phyloP scores from a whole-genome alignment of 1,140 invertebrate species.

The Drosophila nebulosa region DNA sequence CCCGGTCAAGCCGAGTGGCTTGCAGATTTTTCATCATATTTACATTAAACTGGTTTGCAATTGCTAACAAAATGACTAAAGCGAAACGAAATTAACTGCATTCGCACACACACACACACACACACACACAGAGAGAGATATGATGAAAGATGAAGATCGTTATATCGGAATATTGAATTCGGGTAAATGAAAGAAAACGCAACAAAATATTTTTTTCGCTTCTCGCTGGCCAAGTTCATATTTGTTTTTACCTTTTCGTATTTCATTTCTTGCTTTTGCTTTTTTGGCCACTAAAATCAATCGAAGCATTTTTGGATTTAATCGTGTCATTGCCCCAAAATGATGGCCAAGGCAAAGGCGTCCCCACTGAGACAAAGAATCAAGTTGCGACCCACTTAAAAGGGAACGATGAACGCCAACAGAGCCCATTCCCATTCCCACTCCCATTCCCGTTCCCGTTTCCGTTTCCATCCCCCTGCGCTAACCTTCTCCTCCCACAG shows the following conservation, averaged over 20 bases:
- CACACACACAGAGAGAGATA: too few species aligned
- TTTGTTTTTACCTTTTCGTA: background rate
- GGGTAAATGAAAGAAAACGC: constrained; percentile 26
- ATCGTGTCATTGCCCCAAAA: constrained; percentile 76
- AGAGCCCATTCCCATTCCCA: constrained; percentile 27
- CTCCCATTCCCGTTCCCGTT: background rate
- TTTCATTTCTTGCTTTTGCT: background rate
- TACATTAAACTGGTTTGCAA: constrained; percentile 70
- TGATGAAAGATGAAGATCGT: too few species aligned
- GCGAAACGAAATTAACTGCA: constrained; percentile 21
- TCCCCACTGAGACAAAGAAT: constrained; percentile 46
- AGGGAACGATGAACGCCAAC: constrained; percentile 30
- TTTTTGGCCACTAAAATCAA: constrained; percentile 23
- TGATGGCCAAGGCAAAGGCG: constrained; percentile 51
- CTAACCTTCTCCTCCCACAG: constrained; percentile 1
- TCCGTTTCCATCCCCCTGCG: background rate
- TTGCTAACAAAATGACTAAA: constrained; percentile 20
- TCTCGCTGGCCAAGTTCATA: constrained; percentile 3
- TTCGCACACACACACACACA: background rate
- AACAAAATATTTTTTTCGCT: constrained; percentile 31
- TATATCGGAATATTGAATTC: constrained; percentile 1
- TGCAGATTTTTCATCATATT: constrained; percentile 48
- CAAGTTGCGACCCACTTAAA: constrained; percentile 47
- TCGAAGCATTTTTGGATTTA: constrained; percentile 31
- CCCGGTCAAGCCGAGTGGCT: constrained; percentile 9